Conservation (phyloP, 1,140 invertebrate genomes). For the Drosophila nebulosa region DNA sequence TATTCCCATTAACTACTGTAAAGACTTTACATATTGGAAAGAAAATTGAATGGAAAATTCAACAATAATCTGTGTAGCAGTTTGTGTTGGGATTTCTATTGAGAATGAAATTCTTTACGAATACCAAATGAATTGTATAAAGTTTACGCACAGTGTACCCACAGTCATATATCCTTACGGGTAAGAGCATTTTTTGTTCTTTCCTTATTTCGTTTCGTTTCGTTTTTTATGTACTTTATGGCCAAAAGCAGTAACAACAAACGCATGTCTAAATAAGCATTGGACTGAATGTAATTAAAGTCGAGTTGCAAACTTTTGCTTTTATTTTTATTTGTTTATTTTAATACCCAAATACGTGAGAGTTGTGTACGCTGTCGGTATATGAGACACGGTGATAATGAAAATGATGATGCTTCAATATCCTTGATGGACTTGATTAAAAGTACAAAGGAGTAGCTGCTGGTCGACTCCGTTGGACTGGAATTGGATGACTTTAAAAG, state of each 20-base stretch:
- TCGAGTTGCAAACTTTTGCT: conserved; percentile 74
- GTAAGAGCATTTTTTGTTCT: conserved; percentile 49
- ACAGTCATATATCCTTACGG: conserved; percentile 6
- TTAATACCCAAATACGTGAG: conserved; percentile 40
- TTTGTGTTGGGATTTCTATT: too few relatives aligned
- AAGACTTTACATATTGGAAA: too few relatives aligned
- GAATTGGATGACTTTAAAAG: conserved; percentile 64
- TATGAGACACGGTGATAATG: background rate
- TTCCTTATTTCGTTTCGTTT: conserved; percentile 38
- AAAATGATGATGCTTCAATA: background rate
- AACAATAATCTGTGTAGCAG: too few relatives aligned
- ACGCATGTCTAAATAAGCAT: conserved; percentile 69
- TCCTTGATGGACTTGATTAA: background rate
- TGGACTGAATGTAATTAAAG: conserved; percentile 75
- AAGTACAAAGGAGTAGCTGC: background rate
- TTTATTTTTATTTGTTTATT: conserved; percentile 78
- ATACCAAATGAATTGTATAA: too few relatives aligned
- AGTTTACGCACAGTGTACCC: background rate
- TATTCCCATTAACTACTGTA: too few relatives aligned
- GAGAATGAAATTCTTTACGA: too few relatives aligned
- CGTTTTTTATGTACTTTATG: conserved; percentile 57
- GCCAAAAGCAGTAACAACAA: conserved; percentile 55
- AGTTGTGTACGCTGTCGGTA: background rate
- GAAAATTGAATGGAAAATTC: too few relatives aligned
- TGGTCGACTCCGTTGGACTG: background rate